Evolutionary conservation across 2,888 invertebrate genomes (phyloP).

Genomic region (Caenorhabditis sp.): DNA sequence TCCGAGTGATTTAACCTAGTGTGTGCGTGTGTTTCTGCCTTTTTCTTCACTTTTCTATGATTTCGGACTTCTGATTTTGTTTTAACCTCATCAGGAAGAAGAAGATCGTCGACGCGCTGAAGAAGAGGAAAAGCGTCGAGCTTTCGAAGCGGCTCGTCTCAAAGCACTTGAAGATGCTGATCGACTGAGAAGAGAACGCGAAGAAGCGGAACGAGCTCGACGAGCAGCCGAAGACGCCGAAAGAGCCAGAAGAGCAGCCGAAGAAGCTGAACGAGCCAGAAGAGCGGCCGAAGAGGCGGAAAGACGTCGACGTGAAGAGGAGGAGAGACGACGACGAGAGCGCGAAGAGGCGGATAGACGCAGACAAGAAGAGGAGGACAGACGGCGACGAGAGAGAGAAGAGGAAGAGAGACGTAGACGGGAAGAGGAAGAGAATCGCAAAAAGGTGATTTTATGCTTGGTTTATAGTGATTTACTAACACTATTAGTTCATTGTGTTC

Average conservation of each 20-base stretch:
- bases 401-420: slow-evolving; percentile 29
- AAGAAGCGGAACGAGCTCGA: slow-evolving; percentile 68
- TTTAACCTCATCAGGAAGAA: slow-evolving; percentile 62
- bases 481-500: slow-evolving; percentile 3
- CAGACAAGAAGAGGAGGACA: slow-evolving; percentile 38
- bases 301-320: slow-evolving; percentile 60
- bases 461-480: slow-evolving; percentile 4
- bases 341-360: slow-evolving; percentile 45
- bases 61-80: background rate
- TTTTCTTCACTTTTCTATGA: background rate
- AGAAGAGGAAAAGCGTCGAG: slow-evolving; percentile 68
- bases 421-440: slow-evolving; percentile 41
- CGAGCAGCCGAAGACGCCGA: slow-evolving; percentile 64
- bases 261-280: slow-evolving; percentile 60
- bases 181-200: slow-evolving; percentile 65
- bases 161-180: slow-evolving; percentile 70
- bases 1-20: slow-evolving; percentile 6
- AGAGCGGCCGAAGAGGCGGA: slow-evolving; percentile 67
- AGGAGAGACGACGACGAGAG: slow-evolving; percentile 53
- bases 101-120: slow-evolving; percentile 68
- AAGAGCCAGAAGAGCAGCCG: slow-evolving; percentile 58
- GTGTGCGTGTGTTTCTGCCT: background rate
- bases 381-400: slow-evolving; percentile 23
- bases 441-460: slow-evolving; percentile 27
- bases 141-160: slow-evolving; percentile 70